Evolutionary conservation across 2,888 invertebrate genomes (phyloP), one percentile per base, ranked within the genome.

Genomic region (Abscondita cerata): DNA sequence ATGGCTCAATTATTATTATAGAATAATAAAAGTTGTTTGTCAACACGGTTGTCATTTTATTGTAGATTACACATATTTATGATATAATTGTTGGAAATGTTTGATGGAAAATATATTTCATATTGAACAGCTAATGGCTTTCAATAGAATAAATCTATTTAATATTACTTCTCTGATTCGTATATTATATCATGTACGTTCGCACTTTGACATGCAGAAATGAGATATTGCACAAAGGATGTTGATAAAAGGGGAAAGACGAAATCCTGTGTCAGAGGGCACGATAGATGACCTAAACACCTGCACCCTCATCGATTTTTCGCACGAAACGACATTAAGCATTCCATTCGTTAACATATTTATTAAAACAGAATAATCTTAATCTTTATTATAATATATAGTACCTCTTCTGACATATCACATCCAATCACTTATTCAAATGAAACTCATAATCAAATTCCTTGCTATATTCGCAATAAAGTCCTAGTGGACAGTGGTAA

Each of bases 201-300:
- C 25, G 25, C 25, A 57, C 51, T 66, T 65, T 65, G 64, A 64
- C 64, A 62, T 56, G 34, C 62, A 56, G 63, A 65, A 67, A 63
- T 70, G 69, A 70, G 70, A 73, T 72, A 73, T 71, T 68, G 70
- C 65, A 69, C 69, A 68, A 68, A 65, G 69, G 70, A 55, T 65
- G 60, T 65, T 66, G 61, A 62, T 59, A 61, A 63, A 58, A 67
- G 66, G 70, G 68, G 71, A 70, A 69, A 72, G 73, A 71, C 68
- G 74, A 76, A 76, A 76, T 76, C 76, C 76, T 72, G 69, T 75
- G 76, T 77, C 77, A 77, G 77, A 72, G 70, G 67, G 72, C 70
- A 74, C 74, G 77, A 78, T 78, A 75, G 78, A 78, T 78, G 78
- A 76, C 76, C 75, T 69, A 64, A 69, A 69, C 79, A 79, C 74